phyloP scores from a whole-genome alignment of 1,140 invertebrate species.

The Magallana gigas region DNA sequence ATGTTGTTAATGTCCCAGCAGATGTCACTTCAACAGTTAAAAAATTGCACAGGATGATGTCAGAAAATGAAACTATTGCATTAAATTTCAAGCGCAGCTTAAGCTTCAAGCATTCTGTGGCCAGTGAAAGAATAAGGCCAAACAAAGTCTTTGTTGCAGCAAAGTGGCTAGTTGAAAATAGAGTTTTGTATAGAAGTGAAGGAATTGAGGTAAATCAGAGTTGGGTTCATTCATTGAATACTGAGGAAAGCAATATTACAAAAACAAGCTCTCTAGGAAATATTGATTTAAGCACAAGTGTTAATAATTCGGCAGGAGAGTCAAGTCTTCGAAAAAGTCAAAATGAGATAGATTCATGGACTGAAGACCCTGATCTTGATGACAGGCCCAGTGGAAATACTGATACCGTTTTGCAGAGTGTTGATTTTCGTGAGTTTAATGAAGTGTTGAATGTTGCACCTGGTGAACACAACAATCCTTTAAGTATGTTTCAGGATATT shows the following conservation, averaged over 20 bases:
- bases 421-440: neutral
- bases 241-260: neutral
- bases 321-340: too few species aligned
- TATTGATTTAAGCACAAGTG: neutral
- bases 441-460: conserved; percentile 10
- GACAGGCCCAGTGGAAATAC: too few species aligned
- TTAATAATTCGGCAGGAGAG: too few species aligned
- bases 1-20: conserved; percentile 59
- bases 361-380: too few species aligned
- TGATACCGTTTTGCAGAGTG: too few species aligned
- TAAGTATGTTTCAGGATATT: conserved; percentile 55
- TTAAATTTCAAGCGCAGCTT: conserved; percentile 47
- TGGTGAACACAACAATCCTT: conserved; percentile 50
- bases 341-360: too few species aligned
- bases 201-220: conserved; percentile 34
- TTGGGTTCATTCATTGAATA: neutral
- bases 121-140: conserved; percentile 42
- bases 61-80: conserved; percentile 37
- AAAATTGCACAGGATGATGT: conserved; percentile 23
- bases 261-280: neutral
- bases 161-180: conserved; percentile 46
- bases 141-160: conserved; percentile 30
- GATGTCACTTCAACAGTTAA: conserved; percentile 45
- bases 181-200: conserved; percentile 35
- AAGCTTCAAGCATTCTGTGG: conserved; percentile 18